Base-by-base conservation (phyloP, 2,888 invertebrate genomes). In the Latrodectus hesperus region DNA sequence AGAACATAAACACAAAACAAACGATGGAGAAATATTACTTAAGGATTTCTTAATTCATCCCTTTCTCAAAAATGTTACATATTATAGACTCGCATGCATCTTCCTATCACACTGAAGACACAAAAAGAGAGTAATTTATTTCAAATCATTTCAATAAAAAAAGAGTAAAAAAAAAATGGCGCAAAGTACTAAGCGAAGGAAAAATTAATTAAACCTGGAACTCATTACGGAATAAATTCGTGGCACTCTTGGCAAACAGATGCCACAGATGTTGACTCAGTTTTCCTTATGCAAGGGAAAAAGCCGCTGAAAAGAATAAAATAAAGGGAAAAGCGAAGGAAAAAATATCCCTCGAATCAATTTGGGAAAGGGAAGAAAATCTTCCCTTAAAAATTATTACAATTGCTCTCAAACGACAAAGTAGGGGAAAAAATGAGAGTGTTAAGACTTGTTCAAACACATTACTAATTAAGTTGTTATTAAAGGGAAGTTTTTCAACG, bases 191-290 rank as follows among this genome's bases (percentile, higher is more conserved):
- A 38, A 38, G 38, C 38, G 60, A 12, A 60, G 60, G 60, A 60
- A 60, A 60, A 60, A 60, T 60, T 60, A 60, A 60, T 60, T 60
- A 60, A 60, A 60, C 60, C 60, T n/a, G n/a, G 60, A 60, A 60
- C 60, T 60, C 60, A 60, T 60, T 60, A 60, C n/a, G 60, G n/a
- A 60, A 60, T 60, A 60, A 60, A 60, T 16, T 16, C 38, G 38
- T 6, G 38, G 38, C 38, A 38, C 38, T 38, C 38, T 60, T 12
- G n/a, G n/a, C 60, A 60, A 60, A 60, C 60, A 60, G 60, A 60
- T 60, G 60, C 60, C 60, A 12, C 60, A 60, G 60, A 60, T 60
- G 60, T 60, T 60, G 60, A 60, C 60, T 60, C 6, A 60, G 60
- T 12, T n/a, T 60, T 12, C n/a, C 12, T n/a, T 60, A 60, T 16